Evolutionary conservation across 2,113 vertebrate species (phyloP).

Genomic region (Puma concolor): DNA sequence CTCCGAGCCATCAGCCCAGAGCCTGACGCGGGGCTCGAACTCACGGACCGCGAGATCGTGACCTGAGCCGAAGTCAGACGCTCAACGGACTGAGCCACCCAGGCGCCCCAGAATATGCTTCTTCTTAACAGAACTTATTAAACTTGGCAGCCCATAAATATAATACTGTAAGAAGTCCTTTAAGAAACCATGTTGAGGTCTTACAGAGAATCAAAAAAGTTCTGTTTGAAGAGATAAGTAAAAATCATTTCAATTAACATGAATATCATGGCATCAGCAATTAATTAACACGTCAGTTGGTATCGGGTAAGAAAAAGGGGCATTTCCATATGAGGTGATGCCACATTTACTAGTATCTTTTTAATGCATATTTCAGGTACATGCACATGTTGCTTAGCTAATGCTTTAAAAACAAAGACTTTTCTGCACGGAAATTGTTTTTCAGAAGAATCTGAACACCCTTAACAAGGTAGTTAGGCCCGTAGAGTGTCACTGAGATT

Average conservation of each 20-base stretch:
- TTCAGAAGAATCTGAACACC: background rate
- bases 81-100: no score
- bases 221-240: conserved; percentile 29
- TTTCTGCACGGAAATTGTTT: background rate
- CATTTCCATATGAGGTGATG: background rate
- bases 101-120: background rate
- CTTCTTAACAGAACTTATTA: background rate
- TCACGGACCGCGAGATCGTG: no score
- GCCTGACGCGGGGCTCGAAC: no score
- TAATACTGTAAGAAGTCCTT: background rate
- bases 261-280: background rate
- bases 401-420: background rate
- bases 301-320: background rate
- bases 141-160: background rate
- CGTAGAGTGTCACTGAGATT: background rate
- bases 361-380: background rate
- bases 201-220: background rate
- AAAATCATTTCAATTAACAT: conserved; percentile 16
- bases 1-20: no score
- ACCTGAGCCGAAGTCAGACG: no score
- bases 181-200: background rate
- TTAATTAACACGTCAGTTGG: background rate
- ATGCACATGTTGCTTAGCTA: background rate
- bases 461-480: background rate
- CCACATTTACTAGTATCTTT: background rate